These are phyloP conservation scores for Danio jaintianensis DNA, from an alignment of 2,797 vertebrate genomes.

Conservation along the genomic window DNA sequence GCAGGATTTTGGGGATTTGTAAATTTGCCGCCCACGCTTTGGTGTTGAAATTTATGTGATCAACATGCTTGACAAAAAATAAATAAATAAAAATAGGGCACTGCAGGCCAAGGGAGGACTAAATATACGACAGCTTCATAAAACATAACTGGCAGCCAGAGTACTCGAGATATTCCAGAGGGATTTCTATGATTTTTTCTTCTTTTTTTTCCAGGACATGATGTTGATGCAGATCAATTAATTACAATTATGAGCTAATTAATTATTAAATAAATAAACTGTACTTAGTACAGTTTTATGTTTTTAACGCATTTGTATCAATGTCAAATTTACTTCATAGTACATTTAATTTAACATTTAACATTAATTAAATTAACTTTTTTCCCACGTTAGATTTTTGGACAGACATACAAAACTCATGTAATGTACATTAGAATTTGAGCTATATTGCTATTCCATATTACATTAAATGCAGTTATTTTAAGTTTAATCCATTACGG, in stretches of 20 bases:
- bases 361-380: too few species aligned
- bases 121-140: constrained; percentile 42
- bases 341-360: too few species aligned
- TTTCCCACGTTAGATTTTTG: too few species aligned
- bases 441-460: too few species aligned
- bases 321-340: too few species aligned
- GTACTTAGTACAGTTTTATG: not conserved
- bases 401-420: too few species aligned
- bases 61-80: constrained; percentile 11
- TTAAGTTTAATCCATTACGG: too few species aligned
- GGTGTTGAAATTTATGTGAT: constrained; percentile 34
- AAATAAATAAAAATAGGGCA: constrained; percentile 8
- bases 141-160: constrained; percentile 27
- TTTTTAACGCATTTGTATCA: not conserved
- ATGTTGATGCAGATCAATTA: constrained; percentile 13
- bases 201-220: not conserved
- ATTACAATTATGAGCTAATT: not conserved
- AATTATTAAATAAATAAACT: not conserved
- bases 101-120: constrained; percentile 24
- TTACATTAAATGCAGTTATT: too few species aligned
- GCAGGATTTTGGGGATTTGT: constrained; percentile 33
- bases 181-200: not conserved
- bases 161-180: constrained; percentile 13
- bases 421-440: too few species aligned
- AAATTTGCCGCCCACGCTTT: not conserved